A percentile compares a stretch with the other conserved stretches of the same genome.
Evolutionary conservation across 2,113 vertebrate species (phyloP).

Genomic region (Gallinago paraguaiae): DNA sequence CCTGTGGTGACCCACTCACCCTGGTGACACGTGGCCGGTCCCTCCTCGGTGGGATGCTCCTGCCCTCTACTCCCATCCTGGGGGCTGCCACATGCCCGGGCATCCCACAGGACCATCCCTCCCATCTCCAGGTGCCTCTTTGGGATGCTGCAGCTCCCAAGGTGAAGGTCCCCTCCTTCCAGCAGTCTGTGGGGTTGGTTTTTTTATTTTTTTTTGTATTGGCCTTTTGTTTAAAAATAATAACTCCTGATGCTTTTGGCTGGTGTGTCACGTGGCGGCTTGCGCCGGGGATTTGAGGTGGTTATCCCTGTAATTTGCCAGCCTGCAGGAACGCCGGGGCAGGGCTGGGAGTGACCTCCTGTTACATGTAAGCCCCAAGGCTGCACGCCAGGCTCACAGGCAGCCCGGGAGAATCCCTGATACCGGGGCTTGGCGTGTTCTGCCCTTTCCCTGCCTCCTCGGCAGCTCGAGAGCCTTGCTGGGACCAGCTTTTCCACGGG

Average conservation of each 20-base stretch:
- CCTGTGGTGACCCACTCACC: not conserved
- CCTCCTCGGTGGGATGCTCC: not conserved
- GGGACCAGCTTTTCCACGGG: not conserved
- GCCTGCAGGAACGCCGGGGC: not conserved
- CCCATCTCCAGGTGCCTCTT: not conserved
- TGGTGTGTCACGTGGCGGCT: not conserved
- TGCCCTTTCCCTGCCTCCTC: not conserved
- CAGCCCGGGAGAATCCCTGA: accelerated
- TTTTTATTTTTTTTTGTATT: not conserved
- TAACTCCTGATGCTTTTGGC: not conserved
- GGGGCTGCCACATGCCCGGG: accelerated
- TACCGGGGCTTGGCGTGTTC: accelerated
- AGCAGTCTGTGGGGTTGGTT: not conserved
- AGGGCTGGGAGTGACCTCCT: not conserved
- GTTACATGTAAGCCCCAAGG: accelerated
- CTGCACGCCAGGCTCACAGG: accelerated
- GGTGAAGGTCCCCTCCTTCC: not conserved
- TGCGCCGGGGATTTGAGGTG: not conserved
- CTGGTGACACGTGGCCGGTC: accelerated
- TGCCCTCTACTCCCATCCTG: not conserved
- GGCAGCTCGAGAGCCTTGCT: accelerated
- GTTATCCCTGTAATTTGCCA: not conserved
- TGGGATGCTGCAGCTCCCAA: not conserved
- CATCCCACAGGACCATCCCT: not conserved
- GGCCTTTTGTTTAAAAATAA: not conserved